phyloP scores from a whole-genome alignment of 2,888 invertebrate species.

The Oscheius sp. region DNA sequence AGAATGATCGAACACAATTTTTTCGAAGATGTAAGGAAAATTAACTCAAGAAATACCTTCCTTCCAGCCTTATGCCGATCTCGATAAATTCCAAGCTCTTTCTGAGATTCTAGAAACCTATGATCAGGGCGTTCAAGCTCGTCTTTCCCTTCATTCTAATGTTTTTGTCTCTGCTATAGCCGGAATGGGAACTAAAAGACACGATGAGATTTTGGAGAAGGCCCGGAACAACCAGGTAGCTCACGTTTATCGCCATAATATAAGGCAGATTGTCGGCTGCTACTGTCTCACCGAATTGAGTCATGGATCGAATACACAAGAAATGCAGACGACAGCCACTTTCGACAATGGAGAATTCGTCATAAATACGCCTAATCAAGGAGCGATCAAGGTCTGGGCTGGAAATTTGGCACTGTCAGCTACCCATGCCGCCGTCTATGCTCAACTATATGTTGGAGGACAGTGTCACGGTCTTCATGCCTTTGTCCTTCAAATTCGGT shows the following conservation, averaged over 20 bases:
- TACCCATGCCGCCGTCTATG: constrained; percentile 87
- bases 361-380: constrained; percentile 81
- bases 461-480: constrained; percentile 82
- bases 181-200: constrained; percentile 71
- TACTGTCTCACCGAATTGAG: constrained; percentile 88
- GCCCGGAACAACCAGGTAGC: constrained; percentile 59
- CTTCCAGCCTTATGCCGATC: constrained; percentile 35
- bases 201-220: constrained; percentile 66
- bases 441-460: constrained; percentile 78
- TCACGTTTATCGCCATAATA: neutral
- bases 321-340: constrained; percentile 47
- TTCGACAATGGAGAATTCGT: constrained; percentile 76
- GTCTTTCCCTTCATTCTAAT: constrained; percentile 47
- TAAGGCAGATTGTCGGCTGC: constrained; percentile 80
- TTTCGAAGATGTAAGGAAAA: constrained; percentile 17
- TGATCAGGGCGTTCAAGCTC: constrained; percentile 52
- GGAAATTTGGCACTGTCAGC: constrained; percentile 80
- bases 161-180: constrained; percentile 71
- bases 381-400: constrained; percentile 86
- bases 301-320: constrained; percentile 85
- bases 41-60: neutral
- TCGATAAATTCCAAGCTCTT: constrained; percentile 37
- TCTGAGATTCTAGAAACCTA: constrained; percentile 48
- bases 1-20: constrained; percentile 75
- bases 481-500: constrained; percentile 83